These are phyloP conservation scores for Ectemnius cavifrons DNA, from an alignment of 2,888 invertebrate species.

Conservation along the genomic window DNA sequence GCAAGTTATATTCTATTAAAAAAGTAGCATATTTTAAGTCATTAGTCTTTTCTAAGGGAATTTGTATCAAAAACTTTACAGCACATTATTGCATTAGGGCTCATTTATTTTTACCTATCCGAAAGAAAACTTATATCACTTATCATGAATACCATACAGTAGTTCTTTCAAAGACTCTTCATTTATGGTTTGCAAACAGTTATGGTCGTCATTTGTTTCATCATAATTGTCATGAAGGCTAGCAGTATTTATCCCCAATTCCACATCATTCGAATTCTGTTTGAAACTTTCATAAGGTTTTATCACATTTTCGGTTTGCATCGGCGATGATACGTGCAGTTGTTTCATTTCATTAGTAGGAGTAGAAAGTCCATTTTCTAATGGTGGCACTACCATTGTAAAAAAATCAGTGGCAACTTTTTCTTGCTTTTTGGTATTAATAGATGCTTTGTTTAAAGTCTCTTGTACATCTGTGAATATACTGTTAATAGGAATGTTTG, in stretches of 20 bases:
- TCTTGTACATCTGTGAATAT: constrained; percentile 30
- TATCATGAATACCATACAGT: constrained; percentile 73
- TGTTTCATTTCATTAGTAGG: constrained; percentile 84
- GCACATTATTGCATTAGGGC: no score
- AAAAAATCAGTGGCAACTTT: constrained; percentile 74
- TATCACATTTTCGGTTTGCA: constrained; percentile 28
- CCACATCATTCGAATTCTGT: constrained; percentile 18
- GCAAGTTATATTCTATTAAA: no score
- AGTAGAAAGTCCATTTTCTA: constrained; percentile 80
- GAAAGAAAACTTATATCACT: constrained; percentile 41
- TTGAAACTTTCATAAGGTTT: constrained; percentile 39
- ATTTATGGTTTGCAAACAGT: constrained; percentile 77
- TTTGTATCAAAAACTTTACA: no score
- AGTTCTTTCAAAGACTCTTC: constrained; percentile 79
- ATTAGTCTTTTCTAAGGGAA: no score
- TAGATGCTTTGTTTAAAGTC: constrained; percentile 23
- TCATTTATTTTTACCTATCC: neutral
- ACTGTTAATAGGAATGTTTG: constrained; percentile 43
- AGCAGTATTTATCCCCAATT: constrained; percentile 50
- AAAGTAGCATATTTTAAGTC: no score
- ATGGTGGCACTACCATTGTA: constrained; percentile 78
- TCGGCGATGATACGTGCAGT: constrained; percentile 79
- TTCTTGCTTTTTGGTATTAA: constrained; percentile 32
- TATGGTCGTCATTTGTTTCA: constrained; percentile 49
- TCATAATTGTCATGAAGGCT: constrained; percentile 56